These are phyloP conservation scores for Taxidea taxus DNA, from an alignment of 2,113 vertebrate species.

Conservation along the genomic window DNA sequence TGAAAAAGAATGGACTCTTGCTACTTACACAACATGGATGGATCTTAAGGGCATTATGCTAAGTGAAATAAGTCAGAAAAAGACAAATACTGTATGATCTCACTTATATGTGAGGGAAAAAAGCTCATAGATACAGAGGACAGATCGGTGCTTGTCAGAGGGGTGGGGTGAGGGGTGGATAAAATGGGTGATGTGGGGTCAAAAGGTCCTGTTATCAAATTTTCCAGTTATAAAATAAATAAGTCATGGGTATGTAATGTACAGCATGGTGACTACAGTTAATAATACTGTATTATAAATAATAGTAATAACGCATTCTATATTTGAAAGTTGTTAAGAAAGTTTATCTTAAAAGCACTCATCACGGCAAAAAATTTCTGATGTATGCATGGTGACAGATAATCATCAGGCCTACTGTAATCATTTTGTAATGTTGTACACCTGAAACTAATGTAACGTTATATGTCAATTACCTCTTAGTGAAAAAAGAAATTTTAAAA, in stretches of 20 bases:
- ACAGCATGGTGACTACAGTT: neutral
- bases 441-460: neutral
- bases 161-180: neutral
- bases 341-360: neutral
- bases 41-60: neutral
- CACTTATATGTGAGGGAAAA: neutral
- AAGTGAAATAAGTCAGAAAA: neutral
- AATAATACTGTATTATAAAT: neutral
- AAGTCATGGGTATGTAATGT: neutral
- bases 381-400: neutral
- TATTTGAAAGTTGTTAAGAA: neutral
- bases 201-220: neutral
- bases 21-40: neutral
- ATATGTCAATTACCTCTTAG: neutral
- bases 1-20: neutral
- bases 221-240: neutral
- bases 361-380: neutral
- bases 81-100: neutral
- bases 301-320: neutral
- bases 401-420: neutral
- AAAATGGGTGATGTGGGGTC: neutral
- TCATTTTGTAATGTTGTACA: neutral
- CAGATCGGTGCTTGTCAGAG: neutral
- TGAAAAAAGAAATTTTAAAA: neutral
- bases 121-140: neutral